phyloP scores from a whole-genome alignment of 2,113 vertebrate species.

The Forbesichthys papilliferus region DNA sequence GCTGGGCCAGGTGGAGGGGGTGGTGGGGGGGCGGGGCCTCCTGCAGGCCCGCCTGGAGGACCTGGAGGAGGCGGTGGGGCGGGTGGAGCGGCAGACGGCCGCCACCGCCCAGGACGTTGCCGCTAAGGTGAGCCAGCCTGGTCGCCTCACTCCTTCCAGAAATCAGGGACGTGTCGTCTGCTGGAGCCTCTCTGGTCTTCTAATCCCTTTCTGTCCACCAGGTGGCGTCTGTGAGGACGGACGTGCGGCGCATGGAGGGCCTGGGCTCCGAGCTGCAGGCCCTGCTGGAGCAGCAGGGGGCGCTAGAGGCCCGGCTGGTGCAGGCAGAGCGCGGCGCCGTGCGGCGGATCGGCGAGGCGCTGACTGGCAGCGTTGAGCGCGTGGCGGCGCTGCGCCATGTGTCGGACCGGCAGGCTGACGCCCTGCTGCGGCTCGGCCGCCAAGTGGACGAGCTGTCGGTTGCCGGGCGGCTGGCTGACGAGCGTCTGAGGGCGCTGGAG shows the following conservation, averaged over 20 bases:
- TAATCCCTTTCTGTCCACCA: slow-evolving; percentile 40
- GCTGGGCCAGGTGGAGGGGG: slow-evolving; percentile 73
- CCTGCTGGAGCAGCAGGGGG: slow-evolving; percentile 76
- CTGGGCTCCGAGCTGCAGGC: slow-evolving; percentile 80
- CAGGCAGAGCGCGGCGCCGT: slow-evolving; percentile 81
- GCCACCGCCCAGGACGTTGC: slow-evolving; percentile 77
- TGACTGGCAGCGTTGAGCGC: slow-evolving; percentile 86
- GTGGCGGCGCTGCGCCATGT: slow-evolving; percentile 76
- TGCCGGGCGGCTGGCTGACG: slow-evolving; percentile 68
- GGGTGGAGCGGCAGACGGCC: slow-evolving; percentile 74
- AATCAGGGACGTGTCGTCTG: too few relatives aligned
- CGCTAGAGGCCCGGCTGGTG: slow-evolving; percentile 79
- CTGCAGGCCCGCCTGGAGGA: slow-evolving; percentile 76
- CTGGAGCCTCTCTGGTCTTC: not conserved
- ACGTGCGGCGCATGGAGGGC: slow-evolving; percentile 90
- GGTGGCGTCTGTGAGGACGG: slow-evolving; percentile 85
- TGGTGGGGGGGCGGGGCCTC: slow-evolving; percentile 72
- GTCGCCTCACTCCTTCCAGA: too few relatives aligned
- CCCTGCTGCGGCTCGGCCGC: slow-evolving; percentile 67
- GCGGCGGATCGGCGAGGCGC: slow-evolving; percentile 83
- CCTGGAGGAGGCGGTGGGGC: slow-evolving; percentile 77
- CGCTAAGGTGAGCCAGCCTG: slow-evolving; percentile 47
- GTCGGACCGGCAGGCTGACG: slow-evolving; percentile 75
- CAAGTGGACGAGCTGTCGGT: slow-evolving; percentile 77
- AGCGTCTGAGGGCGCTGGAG: slow-evolving; percentile 83